These are phyloP conservation scores for Petrocephalus schoutedeni DNA, from an alignment of 2,797 vertebrate species.

Conservation along the genomic window DNA sequence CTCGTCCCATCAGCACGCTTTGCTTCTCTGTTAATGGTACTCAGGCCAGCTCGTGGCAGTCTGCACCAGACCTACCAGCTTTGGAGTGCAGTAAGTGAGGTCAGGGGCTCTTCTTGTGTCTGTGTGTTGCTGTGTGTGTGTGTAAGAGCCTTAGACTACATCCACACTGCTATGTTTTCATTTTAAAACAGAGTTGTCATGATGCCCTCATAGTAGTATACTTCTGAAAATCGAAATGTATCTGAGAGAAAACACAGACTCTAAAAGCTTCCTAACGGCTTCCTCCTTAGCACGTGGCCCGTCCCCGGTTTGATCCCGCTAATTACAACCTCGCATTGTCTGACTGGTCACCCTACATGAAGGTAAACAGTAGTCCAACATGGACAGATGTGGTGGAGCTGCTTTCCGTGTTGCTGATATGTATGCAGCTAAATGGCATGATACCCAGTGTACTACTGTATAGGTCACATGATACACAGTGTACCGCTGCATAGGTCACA, in stretches of 20 bases:
- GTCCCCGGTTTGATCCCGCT: neutral
- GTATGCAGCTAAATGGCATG: too few relatives aligned
- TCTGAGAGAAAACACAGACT: neutral
- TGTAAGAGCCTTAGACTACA: neutral
- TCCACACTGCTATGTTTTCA: neutral
- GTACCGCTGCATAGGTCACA: too few relatives aligned
- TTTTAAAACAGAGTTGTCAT: neutral
- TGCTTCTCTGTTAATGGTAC: neutral
- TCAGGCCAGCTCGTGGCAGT: neutral
- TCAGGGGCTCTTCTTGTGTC: neutral
- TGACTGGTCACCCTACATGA: neutral
- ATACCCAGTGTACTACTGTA: too few relatives aligned
- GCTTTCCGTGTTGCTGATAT: too few relatives aligned
- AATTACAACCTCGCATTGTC: neutral
- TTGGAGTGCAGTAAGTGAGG: neutral
- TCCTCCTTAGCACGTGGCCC: neutral
- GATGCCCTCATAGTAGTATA: neutral
- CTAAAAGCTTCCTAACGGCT: neutral
- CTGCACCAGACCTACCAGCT: neutral
- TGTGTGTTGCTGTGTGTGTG: neutral
- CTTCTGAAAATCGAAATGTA: neutral
- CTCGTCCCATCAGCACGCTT: constrained; percentile 18
- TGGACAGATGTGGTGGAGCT: too few relatives aligned
- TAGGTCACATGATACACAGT: too few relatives aligned
- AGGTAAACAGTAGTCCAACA: too few relatives aligned